These are phyloP conservation scores for Physocephala rufipes DNA, from an alignment of 2,888 invertebrate species.

Conservation along the genomic window DNA sequence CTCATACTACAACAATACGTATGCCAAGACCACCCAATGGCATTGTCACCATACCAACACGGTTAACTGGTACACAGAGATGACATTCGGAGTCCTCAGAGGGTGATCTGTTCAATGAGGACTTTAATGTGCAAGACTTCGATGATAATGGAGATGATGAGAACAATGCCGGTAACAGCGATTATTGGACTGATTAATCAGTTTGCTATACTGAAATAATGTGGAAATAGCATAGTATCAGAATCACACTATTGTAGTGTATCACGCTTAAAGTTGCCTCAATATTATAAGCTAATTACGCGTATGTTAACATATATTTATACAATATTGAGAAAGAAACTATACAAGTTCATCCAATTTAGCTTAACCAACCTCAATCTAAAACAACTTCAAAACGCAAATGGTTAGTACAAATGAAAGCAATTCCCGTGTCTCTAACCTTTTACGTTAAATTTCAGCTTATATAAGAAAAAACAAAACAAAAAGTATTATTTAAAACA, in stretches of 20 bases:
- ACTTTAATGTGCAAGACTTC: slow-evolving; percentile 59
- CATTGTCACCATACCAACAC: slow-evolving; percentile 57
- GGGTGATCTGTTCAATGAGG: slow-evolving; percentile 63
- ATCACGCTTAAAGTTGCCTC: slow-evolving; percentile 36
- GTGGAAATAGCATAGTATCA: not conserved
- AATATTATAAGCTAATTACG: slow-evolving; percentile 31
- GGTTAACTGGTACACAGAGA: slow-evolving; percentile 56
- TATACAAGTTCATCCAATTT: no score
- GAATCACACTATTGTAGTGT: slow-evolving; percentile 24
- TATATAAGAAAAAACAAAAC: not conserved
- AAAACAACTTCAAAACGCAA: no score
- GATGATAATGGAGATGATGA: slow-evolving; percentile 53
- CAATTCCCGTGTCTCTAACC: no score
- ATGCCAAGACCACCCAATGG: slow-evolving; percentile 61
- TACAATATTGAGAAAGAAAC: slow-evolving; percentile 11
- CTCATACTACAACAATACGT: slow-evolving; percentile 59
- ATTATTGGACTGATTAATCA: slow-evolving; percentile 57
- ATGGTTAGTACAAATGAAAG: no score
- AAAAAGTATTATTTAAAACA: not conserved
- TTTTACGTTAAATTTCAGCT: not conserved
- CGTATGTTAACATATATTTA: slow-evolving; percentile 34
- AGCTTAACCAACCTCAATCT: no score
- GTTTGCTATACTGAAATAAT: not conserved
- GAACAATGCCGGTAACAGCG: slow-evolving; percentile 48
- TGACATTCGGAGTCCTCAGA: slow-evolving; percentile 66